Conservation (phyloP, 1,140 invertebrate genomes). For the Rhizoglyphus robini region DNA sequence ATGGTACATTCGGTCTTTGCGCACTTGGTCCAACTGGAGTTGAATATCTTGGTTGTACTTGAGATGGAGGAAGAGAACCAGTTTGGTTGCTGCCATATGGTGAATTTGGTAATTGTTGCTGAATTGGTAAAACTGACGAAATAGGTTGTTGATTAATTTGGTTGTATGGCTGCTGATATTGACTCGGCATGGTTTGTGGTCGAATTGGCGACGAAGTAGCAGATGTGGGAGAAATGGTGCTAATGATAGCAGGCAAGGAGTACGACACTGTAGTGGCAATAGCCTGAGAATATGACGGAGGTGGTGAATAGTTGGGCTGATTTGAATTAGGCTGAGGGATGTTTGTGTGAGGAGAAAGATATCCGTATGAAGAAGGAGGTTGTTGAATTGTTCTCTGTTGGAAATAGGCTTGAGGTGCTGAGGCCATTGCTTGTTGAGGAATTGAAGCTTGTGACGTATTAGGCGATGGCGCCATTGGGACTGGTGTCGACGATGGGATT, state of each 20-base stretch:
- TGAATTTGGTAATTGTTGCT: too few relatives aligned
- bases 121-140: background rate
- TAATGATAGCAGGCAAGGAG: background rate
- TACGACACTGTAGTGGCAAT: background rate
- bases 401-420: background rate
- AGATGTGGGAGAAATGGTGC: background rate
- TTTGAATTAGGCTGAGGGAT: background rate
- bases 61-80: background rate
- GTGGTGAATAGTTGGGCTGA: background rate
- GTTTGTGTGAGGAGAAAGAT: background rate
- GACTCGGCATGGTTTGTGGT: background rate
- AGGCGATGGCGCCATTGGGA: constrained; percentile 17
- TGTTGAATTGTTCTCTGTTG: background rate
- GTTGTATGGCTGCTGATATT: background rate
- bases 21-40: background rate
- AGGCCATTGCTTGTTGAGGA: background rate
- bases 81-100: background rate
- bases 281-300: background rate
- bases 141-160: background rate
- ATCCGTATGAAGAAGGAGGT: background rate
- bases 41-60: background rate
- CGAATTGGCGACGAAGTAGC: background rate
- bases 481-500: background rate
- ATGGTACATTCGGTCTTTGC: background rate
- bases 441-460: background rate